phyloP scores from a whole-genome alignment of 1,140 invertebrate genomes.

The Grapholita molesta region DNA sequence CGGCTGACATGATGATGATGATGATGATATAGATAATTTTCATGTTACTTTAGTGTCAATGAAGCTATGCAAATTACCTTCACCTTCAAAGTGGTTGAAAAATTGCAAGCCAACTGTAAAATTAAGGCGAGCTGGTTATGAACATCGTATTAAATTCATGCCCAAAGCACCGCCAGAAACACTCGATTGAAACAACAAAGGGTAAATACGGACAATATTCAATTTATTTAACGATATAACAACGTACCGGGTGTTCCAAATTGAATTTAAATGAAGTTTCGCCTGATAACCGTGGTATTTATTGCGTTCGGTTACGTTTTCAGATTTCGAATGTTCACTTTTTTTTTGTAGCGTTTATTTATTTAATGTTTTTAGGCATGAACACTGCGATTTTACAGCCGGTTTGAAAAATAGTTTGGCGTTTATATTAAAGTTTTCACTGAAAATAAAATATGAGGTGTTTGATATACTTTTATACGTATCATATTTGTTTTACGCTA shows the following conservation, averaged over 20 bases:
- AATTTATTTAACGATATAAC: slow-evolving; percentile 16
- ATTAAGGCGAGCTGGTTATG: not conserved
- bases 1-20: no score
- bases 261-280: slow-evolving; percentile 18
- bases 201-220: slow-evolving; percentile 14
- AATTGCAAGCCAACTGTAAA: not conserved
- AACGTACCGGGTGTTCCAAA: slow-evolving; percentile 5
- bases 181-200: slow-evolving; percentile 13
- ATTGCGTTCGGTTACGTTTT: slow-evolving; percentile 6
- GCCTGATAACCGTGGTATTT: slow-evolving; percentile 11
- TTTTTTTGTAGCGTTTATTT: not conserved
- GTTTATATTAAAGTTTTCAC: not conserved
- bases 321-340: not conserved
- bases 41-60: no score
- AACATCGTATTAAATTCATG: not conserved
- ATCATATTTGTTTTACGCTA: no score
- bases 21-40: no score
- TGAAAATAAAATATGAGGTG: no score
- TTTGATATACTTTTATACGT: no score
- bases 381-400: not conserved
- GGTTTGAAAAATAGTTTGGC: not conserved
- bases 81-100: not conserved
- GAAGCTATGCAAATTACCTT: no score
- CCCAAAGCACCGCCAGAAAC: not conserved
- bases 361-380: not conserved